Evolutionary conservation across 2,113 vertebrate species (phyloP), one percentile per base, ranked within the genome.

Genomic region (Gasterosteus aculeatus): DNA sequence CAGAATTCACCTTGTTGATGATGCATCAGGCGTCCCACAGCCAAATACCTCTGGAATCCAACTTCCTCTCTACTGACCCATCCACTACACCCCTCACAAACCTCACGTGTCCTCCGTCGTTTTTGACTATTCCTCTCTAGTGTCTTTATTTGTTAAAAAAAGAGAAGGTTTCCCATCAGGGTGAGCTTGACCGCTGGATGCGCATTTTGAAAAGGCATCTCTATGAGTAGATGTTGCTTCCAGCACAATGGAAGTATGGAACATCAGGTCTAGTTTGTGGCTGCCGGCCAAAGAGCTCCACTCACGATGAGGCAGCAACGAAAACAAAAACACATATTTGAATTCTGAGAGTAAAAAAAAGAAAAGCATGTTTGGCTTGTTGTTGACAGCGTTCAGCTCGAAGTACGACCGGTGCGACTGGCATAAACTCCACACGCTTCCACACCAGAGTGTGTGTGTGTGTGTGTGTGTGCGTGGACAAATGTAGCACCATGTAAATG

Each of bases 1-100:
- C 75, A 11, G n/a, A 51, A 65, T 77, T 77, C 78, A 74, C 78
- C 78, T 85, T 63, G 71, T 75, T 68, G 33, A 78, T 59, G 71
- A 76, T 59, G 62, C 75, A 63, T 63, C 31, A 18, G 38, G 6
- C 3, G 15, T 64, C 42, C 26, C 10, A 16, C 0, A 3, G 67
- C 76, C 83, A 79, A 46, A 65, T 0, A 44, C 19, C 69, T 60
- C 22, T n/a, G 42, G 35, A 80, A 26, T 29, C 9, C 38, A 31
- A 16, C 70, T 19, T 22, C 56, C 39, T 41, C 60, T 46, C 11
- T 0, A 0, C 35, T 6, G 15, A 14, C 8, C 29, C 5, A 1
- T 10, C 26, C 0, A 10, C 9, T n/a, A 14, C 41, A 26, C 1
- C 22, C 22, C 22, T 26, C 22, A 22, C 29, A n/a, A 19, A 6